A percentile compares a stretch with the other conserved stretches of the same genome.
These are phyloP conservation scores for Crocallis elinguaria DNA, from an alignment of 2,888 invertebrate genomes.

Conservation along the genomic window DNA sequence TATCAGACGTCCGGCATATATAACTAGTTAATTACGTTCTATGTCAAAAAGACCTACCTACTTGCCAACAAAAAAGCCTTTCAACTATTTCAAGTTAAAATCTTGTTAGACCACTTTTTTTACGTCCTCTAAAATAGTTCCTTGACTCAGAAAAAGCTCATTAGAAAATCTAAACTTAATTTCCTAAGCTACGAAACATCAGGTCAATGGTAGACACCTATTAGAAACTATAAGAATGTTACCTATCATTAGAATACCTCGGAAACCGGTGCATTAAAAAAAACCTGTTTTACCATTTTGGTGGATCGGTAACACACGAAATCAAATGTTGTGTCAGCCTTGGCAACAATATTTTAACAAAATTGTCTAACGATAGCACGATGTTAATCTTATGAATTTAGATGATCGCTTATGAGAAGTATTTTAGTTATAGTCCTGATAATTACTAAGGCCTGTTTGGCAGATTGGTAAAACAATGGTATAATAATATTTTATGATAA, in stretches of 20 bases:
- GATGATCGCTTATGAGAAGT: background rate
- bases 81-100: too few species aligned
- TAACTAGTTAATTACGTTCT: too few species aligned
- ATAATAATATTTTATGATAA: too few species aligned
- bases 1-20: too few species aligned
- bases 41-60: too few species aligned
- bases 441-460: too few species aligned
- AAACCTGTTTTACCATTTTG: slow-evolving; percentile 57
- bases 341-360: slow-evolving; percentile 30
- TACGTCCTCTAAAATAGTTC: too few species aligned
- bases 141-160: background rate
- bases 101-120: too few species aligned
- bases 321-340: slow-evolving; percentile 40
- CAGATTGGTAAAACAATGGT: too few species aligned
- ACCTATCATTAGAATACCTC: slow-evolving; percentile 33
- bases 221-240: slow-evolving; percentile 25
- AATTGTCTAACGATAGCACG: slow-evolving; percentile 3
- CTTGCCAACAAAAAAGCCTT: too few species aligned
- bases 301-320: slow-evolving; percentile 38
- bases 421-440: background rate
- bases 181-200: background rate
- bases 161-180: background rate
- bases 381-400: slow-evolving; percentile 4
- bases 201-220: background rate
- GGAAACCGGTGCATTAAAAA: slow-evolving; percentile 47